Conservation (phyloP, 2,113 vertebrate species). For the Bubo scandiacus region DNA sequence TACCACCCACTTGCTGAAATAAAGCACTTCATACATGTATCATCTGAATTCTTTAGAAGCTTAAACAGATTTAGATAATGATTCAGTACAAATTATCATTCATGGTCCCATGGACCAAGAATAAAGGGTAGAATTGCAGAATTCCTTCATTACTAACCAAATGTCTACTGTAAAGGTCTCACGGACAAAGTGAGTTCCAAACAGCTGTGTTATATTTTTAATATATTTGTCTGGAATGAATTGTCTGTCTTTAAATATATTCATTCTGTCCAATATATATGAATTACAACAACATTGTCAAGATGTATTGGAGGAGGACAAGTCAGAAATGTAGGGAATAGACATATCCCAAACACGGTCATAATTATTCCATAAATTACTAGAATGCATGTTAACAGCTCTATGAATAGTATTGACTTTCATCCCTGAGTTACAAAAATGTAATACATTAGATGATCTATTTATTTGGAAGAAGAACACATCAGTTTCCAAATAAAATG, state of each 20-base stretch:
- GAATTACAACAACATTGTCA: conserved; percentile 44
- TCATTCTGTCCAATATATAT: not conserved
- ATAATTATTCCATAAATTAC: conserved; percentile 66
- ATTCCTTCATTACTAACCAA: not conserved
- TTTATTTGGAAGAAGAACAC: conserved; percentile 52
- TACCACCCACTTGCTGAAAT: not conserved
- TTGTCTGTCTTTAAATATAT: conserved; percentile 35
- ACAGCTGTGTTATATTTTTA: conserved; percentile 45
- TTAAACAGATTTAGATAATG: not conserved
- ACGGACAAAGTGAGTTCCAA: not conserved
- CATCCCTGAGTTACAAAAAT: conserved; percentile 49
- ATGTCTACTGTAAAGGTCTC: not conserved
- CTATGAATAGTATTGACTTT: conserved; percentile 55
- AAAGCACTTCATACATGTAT: not conserved
- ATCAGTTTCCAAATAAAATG: conserved; percentile 33
- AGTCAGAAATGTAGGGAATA: conserved; percentile 49
- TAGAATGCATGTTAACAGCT: conserved; percentile 33
- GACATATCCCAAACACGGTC: conserved; percentile 25
- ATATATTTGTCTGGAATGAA: conserved; percentile 46
- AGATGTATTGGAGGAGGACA: conserved; percentile 39
- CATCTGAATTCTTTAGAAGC: not conserved
- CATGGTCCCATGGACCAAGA: not conserved
- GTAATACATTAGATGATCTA: conserved; percentile 28
- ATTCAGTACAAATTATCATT: not conserved
- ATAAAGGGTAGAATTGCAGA: not conserved